phyloP scores from a whole-genome alignment of 2,888 invertebrate species.

The Ornithoptera priamus region DNA sequence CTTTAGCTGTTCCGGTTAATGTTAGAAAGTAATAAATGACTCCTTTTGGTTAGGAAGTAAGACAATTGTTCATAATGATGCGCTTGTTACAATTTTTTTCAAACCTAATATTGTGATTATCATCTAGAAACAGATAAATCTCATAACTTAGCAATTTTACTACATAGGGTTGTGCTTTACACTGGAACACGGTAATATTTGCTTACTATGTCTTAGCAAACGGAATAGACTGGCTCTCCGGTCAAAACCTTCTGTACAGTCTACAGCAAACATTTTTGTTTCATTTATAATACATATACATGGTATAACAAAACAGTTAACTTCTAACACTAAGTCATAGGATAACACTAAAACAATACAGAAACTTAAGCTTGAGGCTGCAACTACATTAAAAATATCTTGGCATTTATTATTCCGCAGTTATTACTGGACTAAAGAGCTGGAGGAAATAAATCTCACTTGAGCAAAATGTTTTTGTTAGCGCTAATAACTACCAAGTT shows the following conservation, averaged over 20 bases:
- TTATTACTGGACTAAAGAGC: slow-evolving; percentile 13
- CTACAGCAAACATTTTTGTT: background rate
- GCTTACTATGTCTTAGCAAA: background rate
- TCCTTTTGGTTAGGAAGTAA: too few species aligned
- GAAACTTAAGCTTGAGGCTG: slow-evolving; percentile 4
- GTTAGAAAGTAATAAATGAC: too few species aligned
- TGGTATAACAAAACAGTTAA: background rate
- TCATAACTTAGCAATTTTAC: background rate
- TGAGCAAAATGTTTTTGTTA: slow-evolving; percentile 15
- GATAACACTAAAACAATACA: slow-evolving; percentile 4
- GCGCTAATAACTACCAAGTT: slow-evolving; percentile 16
- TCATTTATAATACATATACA: background rate
- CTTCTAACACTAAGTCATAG: background rate
- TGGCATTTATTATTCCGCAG: slow-evolving; percentile 10
- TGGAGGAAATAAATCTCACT: slow-evolving; percentile 15
- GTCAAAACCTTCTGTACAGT: background rate
- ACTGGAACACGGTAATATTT: background rate
- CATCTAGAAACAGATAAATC: background rate
- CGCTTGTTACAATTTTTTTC: too few species aligned
- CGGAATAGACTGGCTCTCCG: background rate
- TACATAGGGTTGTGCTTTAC: background rate
- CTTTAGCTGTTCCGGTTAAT: too few species aligned
- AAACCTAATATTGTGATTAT: background rate
- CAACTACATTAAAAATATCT: slow-evolving; percentile 8
- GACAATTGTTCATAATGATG: too few species aligned